Conservation (phyloP, 2,888 invertebrate species). For the Rhimphoctona megacephalus region DNA sequence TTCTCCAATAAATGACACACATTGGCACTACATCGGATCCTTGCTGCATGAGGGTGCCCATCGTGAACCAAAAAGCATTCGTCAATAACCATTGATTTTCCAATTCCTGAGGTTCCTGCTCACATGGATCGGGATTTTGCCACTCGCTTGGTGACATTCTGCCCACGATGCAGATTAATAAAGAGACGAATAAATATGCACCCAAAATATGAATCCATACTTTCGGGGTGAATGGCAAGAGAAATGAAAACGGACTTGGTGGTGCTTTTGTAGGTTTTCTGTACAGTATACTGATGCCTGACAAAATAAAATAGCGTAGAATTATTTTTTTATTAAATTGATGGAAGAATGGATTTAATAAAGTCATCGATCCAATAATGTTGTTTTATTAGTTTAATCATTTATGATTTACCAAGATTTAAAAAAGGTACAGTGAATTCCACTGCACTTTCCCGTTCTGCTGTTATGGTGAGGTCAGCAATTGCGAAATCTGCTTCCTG, state of each 20-base stretch:
- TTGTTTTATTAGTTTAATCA: background rate
- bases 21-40: conserved; percentile 95
- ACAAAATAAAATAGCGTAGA: background rate
- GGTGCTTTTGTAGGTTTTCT: conserved; percentile 94
- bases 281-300: conserved; percentile 95
- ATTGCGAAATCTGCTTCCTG: conserved; percentile 96
- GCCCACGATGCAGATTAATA: conserved; percentile 92
- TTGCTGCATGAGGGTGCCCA: conserved; percentile 94
- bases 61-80: conserved; percentile 97
- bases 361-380: background rate
- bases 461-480: conserved; percentile 95
- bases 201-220: conserved; percentile 95
- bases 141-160: conserved; percentile 95
- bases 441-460: conserved; percentile 94
- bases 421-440: conserved; percentile 99
- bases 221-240: conserved; percentile 94
- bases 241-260: conserved; percentile 96
- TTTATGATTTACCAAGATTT: conserved; percentile 89
- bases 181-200: conserved; percentile 92
- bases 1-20: conserved; percentile 84
- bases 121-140: conserved; percentile 95
- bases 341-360: background rate
- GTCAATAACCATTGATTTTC: conserved; percentile 94
- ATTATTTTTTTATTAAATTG: background rate
- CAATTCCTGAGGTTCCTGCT: conserved; percentile 93